Percentiles rank a stretch among this genome's conserved stretches.
phyloP scores from a whole-genome alignment of 53 echinoderm and acorn worm genomes.

The Holothuria scabra region DNA sequence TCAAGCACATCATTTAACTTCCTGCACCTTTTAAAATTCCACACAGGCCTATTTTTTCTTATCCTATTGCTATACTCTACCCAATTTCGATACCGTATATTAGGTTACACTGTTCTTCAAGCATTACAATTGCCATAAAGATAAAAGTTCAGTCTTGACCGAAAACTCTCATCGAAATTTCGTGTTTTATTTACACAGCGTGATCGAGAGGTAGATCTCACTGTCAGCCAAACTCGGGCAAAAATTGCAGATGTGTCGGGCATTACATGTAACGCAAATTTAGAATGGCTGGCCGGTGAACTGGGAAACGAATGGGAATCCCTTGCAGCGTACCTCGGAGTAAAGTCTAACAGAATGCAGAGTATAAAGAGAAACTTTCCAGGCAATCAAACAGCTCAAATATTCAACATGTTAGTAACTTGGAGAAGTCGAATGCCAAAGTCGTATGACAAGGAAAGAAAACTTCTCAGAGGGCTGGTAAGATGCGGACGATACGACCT shows the following conservation, averaged over 20 bases:
- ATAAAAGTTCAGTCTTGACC: no score
- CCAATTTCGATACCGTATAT: no score
- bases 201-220: constrained; percentile 10
- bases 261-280: constrained; percentile 74
- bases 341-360: constrained; percentile 89
- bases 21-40: no score
- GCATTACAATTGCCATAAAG: no score
- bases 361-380: constrained; percentile 92
- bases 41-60: no score
- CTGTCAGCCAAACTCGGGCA: neutral
- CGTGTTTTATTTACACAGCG: neutral
- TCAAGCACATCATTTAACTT: no score
- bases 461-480: constrained; percentile 68
- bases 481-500: constrained; percentile 91
- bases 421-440: constrained; percentile 90
- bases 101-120: no score
- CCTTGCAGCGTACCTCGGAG: constrained; percentile 69
- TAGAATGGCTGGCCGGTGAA: constrained; percentile 85
- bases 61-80: no score
- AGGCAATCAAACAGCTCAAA: constrained; percentile 64
- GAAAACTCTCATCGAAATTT: no score
- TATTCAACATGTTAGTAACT: constrained; percentile 82
- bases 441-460: constrained; percentile 82
- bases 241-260: constrained; percentile 44
- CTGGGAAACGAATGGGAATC: constrained; percentile 95